These are phyloP conservation scores for Siderastrea siderea DNA, from an alignment of 92 coral and sea anemone genomes.

Conservation along the genomic window DNA sequence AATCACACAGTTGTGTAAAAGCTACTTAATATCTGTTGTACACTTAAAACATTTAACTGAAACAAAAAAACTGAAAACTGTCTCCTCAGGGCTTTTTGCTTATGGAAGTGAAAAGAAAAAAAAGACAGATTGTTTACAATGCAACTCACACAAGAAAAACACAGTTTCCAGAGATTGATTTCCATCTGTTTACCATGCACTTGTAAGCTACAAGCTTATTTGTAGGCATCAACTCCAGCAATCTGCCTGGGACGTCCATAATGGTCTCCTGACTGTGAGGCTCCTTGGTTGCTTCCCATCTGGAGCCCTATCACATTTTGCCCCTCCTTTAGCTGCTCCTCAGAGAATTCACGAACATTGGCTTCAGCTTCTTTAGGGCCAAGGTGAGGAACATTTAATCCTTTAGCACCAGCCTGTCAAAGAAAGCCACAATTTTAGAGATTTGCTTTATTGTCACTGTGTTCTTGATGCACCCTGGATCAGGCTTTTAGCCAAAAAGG, in stretches of 20 bases:
- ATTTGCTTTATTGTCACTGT: too few relatives aligned
- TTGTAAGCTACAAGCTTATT: slow-evolving; percentile 31
- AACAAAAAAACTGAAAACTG: background rate
- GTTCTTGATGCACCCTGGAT: too few relatives aligned
- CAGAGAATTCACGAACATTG: slow-evolving; percentile 77
- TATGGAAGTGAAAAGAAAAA: background rate
- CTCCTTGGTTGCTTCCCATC: slow-evolving; percentile 90
- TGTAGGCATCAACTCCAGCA: slow-evolving; percentile 71
- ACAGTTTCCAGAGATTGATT: background rate
- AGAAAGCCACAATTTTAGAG: background rate
- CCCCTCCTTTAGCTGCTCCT: slow-evolving; percentile 84
- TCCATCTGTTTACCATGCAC: background rate
- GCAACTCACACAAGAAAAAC: background rate
- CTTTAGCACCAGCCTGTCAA: slow-evolving; percentile 50
- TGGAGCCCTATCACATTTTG: slow-evolving; percentile 85
- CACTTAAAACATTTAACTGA: too few relatives aligned
- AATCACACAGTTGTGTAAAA: too few relatives aligned
- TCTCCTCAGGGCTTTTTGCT: background rate
- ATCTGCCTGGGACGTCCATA: slow-evolving; percentile 87
- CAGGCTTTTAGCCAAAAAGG: too few relatives aligned
- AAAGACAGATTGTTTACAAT: background rate
- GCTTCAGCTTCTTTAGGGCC: slow-evolving; percentile 83
- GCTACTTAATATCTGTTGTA: too few relatives aligned
- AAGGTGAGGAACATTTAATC: slow-evolving; percentile 45
- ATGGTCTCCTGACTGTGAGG: slow-evolving; percentile 87